Evolutionary conservation across 1,140 invertebrate genomes (phyloP).

Genomic region (Metopolophium dirhodum): DNA sequence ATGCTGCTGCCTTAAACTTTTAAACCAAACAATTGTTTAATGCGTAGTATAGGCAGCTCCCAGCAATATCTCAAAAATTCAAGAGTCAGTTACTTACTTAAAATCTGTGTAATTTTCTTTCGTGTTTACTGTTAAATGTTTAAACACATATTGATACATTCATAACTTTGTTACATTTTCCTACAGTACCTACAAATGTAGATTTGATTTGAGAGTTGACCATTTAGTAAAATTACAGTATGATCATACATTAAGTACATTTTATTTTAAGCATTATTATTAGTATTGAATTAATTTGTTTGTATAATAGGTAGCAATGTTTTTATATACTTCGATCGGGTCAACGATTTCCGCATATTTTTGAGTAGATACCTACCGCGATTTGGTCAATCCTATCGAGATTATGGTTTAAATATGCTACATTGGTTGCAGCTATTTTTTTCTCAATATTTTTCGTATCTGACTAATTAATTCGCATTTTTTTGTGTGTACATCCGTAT

Average conservation of each 20-base stretch:
- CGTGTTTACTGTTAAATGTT: neutral
- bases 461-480: neutral
- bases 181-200: neutral
- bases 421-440: neutral
- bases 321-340: neutral
- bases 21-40: conserved; percentile 3
- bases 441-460: neutral
- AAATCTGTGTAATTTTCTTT: neutral
- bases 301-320: neutral
- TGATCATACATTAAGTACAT: neutral
- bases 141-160: neutral
- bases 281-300: neutral
- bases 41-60: neutral
- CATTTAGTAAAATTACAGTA: conserved; percentile 1
- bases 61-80: neutral
- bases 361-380: neutral
- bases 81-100: neutral
- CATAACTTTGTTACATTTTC: neutral
- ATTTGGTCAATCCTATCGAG: neutral
- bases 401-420: neutral
- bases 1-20: conserved; percentile 54
- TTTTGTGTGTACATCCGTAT: neutral
- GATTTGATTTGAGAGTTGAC: conserved; percentile 5
- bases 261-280: neutral
- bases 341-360: neutral